Base-by-base conservation (phyloP, 30 jellyfish, hydroid and myxozoan genomes). In the Chrysaora quinquecirrha region DNA sequence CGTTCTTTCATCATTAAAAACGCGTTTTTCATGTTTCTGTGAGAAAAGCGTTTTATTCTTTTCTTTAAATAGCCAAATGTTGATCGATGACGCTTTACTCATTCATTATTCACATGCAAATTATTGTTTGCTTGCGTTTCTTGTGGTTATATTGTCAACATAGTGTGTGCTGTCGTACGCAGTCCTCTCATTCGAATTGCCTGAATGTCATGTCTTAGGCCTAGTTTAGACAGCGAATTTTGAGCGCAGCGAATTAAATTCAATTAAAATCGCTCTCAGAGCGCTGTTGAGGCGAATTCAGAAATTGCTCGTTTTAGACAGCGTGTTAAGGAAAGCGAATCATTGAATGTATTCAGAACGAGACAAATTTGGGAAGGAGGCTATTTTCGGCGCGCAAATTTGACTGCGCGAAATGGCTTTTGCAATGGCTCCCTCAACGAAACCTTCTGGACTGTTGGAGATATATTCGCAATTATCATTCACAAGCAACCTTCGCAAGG, bases 381-480 rank as follows among this genome's bases (percentile, higher is more conserved):
- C 68, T 52, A 25, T 52, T 52, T 52, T 52, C 19, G 25, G 68
- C 68, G 68, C 29, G 68, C 68, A 52, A 20, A 52, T 52, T n/a
- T n/a, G n/a, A n/a, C n/a, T n/a, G n/a, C n/a, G n/a, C n/a, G n/a
- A n/a, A n/a, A n/a, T 32, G 9, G 27, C 19, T 52, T 52, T 52
- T 52, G 68, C 68, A 67, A 67, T 67, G 80, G 80, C 63, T 33
- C 80, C 80, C 80, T 67, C 80, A 22, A 67, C 18, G 80, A 67
- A 1, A 25, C 33, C 80, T 4, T 25, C 27, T 52, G 68, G 7
- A 25, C 80, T 67, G 20, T 67, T 19, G 14, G 52, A 19, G 20
- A 19, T 67, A 10, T 67, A 3, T 28, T 67, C 80, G 30, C 61
- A 67, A 33, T 29, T 71, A 30, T 21, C 43, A 29, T 24, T 71